These are phyloP conservation scores for Sapajus apella DNA, from an alignment of 2,113 vertebrate genomes.

Conservation along the genomic window DNA sequence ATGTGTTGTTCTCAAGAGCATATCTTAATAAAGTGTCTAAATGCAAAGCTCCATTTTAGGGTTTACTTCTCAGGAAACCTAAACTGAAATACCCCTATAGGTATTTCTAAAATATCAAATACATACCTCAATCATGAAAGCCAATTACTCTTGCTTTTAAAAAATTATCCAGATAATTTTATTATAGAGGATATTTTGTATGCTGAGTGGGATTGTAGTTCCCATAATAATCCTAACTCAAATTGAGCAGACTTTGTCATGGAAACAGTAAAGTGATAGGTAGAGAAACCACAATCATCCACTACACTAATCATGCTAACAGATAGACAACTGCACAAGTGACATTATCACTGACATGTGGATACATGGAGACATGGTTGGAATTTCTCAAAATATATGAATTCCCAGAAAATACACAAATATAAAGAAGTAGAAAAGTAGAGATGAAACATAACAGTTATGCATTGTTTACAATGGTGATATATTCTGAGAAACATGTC, in stretches of 20 bases:
- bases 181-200: background rate
- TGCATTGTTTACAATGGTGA: background rate
- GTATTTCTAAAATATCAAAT: background rate
- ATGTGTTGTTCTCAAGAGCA: background rate
- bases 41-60: background rate
- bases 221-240: background rate
- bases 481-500: background rate
- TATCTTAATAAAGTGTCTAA: background rate
- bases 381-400: background rate
- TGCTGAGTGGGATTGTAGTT: background rate
- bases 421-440: background rate
- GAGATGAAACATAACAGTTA: background rate
- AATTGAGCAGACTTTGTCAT: background rate
- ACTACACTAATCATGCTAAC: background rate
- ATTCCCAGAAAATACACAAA: background rate
- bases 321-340: background rate
- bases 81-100: background rate
- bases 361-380: background rate
- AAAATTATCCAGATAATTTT: background rate
- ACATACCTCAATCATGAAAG: background rate
- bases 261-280: background rate
- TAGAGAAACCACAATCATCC: background rate
- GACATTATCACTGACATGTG: background rate
- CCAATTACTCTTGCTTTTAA: background rate
- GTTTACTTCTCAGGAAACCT: background rate